Base-by-base conservation (phyloP, 2,888 invertebrate genomes). In the Aporophyla nigra region DNA sequence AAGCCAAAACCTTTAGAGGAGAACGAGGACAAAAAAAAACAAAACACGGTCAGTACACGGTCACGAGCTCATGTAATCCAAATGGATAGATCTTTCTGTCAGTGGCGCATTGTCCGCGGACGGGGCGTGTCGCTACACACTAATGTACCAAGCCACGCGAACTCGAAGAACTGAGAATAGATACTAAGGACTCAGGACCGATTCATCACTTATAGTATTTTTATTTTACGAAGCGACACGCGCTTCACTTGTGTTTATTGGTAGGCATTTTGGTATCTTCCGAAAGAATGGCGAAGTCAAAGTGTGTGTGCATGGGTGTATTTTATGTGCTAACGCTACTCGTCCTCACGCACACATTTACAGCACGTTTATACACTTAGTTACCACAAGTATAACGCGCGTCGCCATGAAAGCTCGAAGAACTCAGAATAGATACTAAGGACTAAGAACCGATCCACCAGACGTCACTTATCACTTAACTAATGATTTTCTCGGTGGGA, bases 1-100 rank as follows among this genome's bases (percentile, higher is more conserved):
- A 85, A 83, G 83, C 84, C 84, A 84, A 82, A 89, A 87, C 87
- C 89, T 90, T 83, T 77, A 86, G 61, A 77, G 78, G 68, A 75
- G 43, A 53, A 63, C 49, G 74, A 70, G 72, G 91, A 90, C 88
- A 89, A 87, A 88, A 90, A 91, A 91, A 89, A 90, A 92, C 85
- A 93, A 91, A 90, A 92, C 91, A 87, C 87, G 90, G 90, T 86
- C 87, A 89, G 90, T 86, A 91, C 91, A 91, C 89, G 88, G 91
- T 91, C 93, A 91, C 91, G 91, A 92, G 88, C 90, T 91, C 92
- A 91, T 92, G 92, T 95, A 94, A 94, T 94, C 93, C 94, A 92
- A 94, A 94, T 93, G 94, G 91, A 94, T 94, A 91, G 91, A 91
- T 93, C 92, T 93, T 89, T 84, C 90, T 91, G 93, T 92, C 93